Evolutionary conservation across 2,888 invertebrate species (phyloP), one percentile per base, ranked within the genome.

Genomic region (Leptothorax acervorum): DNA sequence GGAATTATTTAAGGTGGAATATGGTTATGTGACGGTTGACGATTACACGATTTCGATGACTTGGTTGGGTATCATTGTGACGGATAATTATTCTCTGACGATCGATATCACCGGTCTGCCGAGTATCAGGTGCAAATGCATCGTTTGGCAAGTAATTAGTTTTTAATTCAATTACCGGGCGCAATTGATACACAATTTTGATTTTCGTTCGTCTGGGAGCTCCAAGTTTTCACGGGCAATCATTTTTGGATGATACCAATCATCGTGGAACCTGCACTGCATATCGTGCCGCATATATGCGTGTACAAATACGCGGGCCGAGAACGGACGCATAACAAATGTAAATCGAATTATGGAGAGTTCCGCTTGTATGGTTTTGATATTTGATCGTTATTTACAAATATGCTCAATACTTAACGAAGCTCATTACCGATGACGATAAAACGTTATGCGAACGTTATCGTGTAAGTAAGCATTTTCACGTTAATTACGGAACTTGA

Each of bases 381-480:
- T 81, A 81, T 81, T 71, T 70, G 79, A 81, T 71, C 79, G 79
- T 81, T 81, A 81, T 81, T 81, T 81, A 81, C 79, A 81, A 81
- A 81, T 81, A 81, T 60, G 79, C 79, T 81, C 79, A 71, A 81
- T 81, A 81, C 79, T 81, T 71, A 81, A 81, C 79, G 79, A 81
- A 70, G 71, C 71, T 70, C 71, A 81, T 81, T 60, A 71, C 48
- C 48, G 71, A 79, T 70, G 79, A 79, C 45, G 79, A 81, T 81
- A 81, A 81, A 81, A 81, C 79, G 79, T 81, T 81, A 51, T 70
- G 60, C 71, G 60, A 81, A 60, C 71, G 62, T 81, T 81, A 71
- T 70, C 79, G 79, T 39, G 71, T 71, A 71, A 78, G 76, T 78
- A 65, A 79, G 79, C 71, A 81, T 71, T 81, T 81, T 60, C 70